A percentile compares a stretch with the other conserved stretches of the same genome.
These are phyloP conservation scores for Colletes gigas DNA, from an alignment of 1,140 invertebrate species.

Conservation along the genomic window DNA sequence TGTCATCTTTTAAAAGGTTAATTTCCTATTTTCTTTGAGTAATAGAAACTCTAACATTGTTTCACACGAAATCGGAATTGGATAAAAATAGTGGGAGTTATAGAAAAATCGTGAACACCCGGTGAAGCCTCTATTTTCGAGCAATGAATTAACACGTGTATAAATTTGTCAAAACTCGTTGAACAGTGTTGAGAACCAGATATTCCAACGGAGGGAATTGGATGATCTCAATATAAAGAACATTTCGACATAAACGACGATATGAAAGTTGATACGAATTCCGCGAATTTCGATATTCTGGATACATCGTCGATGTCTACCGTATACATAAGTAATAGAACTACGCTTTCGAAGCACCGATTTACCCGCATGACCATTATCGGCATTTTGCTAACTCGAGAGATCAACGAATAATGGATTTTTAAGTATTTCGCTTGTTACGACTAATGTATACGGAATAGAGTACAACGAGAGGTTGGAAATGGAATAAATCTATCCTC, in stretches of 20 bases:
- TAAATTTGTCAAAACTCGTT: not conserved
- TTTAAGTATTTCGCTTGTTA: conserved; percentile 12
- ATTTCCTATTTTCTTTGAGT: no score
- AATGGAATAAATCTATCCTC: no score
- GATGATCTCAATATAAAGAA: not conserved
- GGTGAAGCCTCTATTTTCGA: no score
- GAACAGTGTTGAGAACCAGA: not conserved
- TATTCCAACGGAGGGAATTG: not conserved
- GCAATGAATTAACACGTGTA: not conserved
- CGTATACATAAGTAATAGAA: conserved; percentile 29
- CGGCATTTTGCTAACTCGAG: conserved; percentile 19
- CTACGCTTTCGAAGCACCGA: not conserved
- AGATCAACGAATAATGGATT: conserved; percentile 29
- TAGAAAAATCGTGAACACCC: no score
- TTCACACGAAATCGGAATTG: no score
- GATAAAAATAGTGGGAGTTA: no score
- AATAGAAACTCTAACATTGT: no score
- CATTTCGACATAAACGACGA: conserved; percentile 16
- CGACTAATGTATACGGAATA: not conserved
- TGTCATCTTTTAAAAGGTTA: no score
- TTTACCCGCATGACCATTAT: not conserved
- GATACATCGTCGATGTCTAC: not conserved
- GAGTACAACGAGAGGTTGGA: no score
- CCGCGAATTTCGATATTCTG: not conserved
- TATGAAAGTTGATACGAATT: conserved; percentile 34